Conservation (phyloP, 2,888 invertebrate species). For the Ornithoptera alexandrae region DNA sequence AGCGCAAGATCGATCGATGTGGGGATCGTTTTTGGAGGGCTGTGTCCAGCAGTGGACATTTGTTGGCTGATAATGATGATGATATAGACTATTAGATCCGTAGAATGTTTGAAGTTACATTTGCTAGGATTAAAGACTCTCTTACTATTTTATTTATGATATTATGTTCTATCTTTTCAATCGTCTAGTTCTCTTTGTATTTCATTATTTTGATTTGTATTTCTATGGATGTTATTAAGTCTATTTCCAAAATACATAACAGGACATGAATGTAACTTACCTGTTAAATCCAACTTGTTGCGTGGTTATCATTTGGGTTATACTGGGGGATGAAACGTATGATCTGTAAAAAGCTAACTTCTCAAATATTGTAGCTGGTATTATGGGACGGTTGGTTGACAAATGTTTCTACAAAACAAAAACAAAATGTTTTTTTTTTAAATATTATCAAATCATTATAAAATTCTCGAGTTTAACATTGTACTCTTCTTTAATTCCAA, state of each 20-base stretch:
- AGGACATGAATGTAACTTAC: constrained; percentile 15
- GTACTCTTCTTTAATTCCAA: too few relatives aligned
- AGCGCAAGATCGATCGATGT: too few relatives aligned
- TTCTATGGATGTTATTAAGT: background rate
- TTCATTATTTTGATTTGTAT: background rate
- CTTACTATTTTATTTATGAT: too few relatives aligned
- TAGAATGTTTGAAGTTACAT: too few relatives aligned
- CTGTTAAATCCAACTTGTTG: constrained; percentile 34
- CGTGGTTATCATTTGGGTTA: constrained; percentile 36
- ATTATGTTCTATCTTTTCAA: too few relatives aligned
- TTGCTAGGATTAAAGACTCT: too few relatives aligned
- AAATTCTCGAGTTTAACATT: too few relatives aligned
- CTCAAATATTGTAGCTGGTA: constrained; percentile 34
- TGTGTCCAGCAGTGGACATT: too few relatives aligned
- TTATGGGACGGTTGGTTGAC: constrained; percentile 26
- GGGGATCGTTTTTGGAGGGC: too few relatives aligned
- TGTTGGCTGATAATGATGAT: too few relatives aligned
- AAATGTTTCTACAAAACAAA: constrained; percentile 29
- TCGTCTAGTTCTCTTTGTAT: background rate
- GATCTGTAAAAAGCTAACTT: constrained; percentile 35
- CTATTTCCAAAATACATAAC: too few relatives aligned
- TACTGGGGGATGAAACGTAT: constrained; percentile 33
- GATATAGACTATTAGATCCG: too few relatives aligned
- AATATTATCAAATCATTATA: background rate
- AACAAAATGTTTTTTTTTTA: background rate